Evolutionary conservation across 2,113 vertebrate species (phyloP), one percentile per base, ranked within the genome.

Genomic region (Oophaga pumilio): DNA sequence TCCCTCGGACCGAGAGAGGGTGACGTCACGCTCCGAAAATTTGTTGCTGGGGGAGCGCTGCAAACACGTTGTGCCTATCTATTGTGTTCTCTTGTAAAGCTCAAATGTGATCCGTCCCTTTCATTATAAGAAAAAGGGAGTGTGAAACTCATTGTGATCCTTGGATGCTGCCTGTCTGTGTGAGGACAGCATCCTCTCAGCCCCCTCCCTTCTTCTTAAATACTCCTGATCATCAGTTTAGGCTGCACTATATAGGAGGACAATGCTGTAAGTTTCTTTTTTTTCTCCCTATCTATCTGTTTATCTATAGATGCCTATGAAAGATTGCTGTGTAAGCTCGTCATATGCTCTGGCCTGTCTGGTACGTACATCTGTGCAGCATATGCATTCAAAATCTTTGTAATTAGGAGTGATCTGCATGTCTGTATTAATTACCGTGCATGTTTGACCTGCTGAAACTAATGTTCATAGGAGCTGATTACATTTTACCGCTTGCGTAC

Each of bases 21-120:
- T 93, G 93, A 93, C 92, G 93, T 93, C 93, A 93, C 90, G 76
- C 87, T 85, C 80, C 57, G 84, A 89, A 89, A 89, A 77, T 50
- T 86, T 85, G 73, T 77, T 88, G 88, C 74, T 77, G 89, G 82
- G 88, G 90, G 86, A 89, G 82, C 12, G 56, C 85, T 89, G 89
- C 71, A 77, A 76, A 76, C 80, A 76, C 71, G 80, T 83, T 88
- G 71, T 83, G 81, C 71, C 69, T 76, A 57, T 82, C 86, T 88
- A 82, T 82, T 88, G 86, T 82, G 74, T 82, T 84, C 87, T 15
- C 79, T 88, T 53, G 86, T 57, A 84, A 84, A 77, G 71, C 81
- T 81, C 87, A 76, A 82, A 77, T 83, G 71, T 88, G 80, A 77
- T 88, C 87, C 50, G 64, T 88, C 81, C 81, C 85, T 86, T 86